Base-by-base conservation (phyloP, 2,113 vertebrate species). In the Dryoscopus gambensis region DNA sequence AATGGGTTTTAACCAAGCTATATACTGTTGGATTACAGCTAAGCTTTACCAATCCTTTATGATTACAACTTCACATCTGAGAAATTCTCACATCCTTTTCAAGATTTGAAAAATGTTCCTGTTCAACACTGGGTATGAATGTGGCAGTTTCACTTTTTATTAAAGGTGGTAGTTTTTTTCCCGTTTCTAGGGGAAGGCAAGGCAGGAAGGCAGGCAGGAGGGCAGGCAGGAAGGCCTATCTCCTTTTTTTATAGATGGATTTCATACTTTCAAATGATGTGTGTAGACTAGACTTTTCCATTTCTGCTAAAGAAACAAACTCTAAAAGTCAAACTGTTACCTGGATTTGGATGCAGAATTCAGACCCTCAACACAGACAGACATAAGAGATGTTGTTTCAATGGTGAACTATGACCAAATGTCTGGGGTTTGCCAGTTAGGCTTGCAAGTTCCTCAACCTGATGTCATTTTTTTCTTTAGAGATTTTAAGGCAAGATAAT, bases 1-100 rank as follows among this genome's bases (percentile, higher is more conserved):
- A 90, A 59, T 68, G 53, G 9, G 21, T 68, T 95, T 96, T 84
- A 95, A 91, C 35, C 50, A 81, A 84, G 49, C 31, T 67, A 40
- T 35, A 46, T 12, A 46, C 27, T 37, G 25, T 11, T 55, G 60
- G 42, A 67, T 92, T 95, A 90, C 16, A 80, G 64, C 23, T 86
- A 81, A 87, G 11, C 78, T 84, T 57, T 71, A 75, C 39, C 86
- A 80, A 52, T 77, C 60, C 35, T 74, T 86, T 63, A 64, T 80
- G 44, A 86, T 86, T 78, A 83, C 56, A 93, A 35, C 33, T 78
- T 59, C 47, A 13, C 46, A 63, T 55, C 17, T 59, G 27, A 77
- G 44, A 83, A 65, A 47, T 77, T 78, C 69, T 86, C 39, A 12
- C 39, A 60, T 18, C 15, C 46, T 67, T 89, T 59, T n/a, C 35